A percentile compares a stretch with the other conserved stretches of the same genome.
Evolutionary conservation across 2,797 vertebrate species (phyloP).

Genomic region (Manis crassicaudata): DNA sequence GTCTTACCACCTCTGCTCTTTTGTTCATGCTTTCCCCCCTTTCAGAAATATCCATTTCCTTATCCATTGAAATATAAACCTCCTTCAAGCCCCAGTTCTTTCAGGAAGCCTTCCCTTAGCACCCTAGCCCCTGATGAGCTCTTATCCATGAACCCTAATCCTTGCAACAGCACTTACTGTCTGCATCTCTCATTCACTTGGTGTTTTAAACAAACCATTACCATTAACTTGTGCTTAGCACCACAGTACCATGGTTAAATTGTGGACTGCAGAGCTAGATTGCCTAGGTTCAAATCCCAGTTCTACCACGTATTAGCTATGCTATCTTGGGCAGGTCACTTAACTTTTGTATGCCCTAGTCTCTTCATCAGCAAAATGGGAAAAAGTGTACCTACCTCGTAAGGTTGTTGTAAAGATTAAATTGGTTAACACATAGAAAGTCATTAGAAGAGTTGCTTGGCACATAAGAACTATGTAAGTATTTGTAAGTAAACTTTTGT

Average conservation of each 20-base stretch:
- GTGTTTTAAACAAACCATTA: neutral
- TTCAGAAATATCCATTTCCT: conserved; percentile 1
- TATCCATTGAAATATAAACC: neutral
- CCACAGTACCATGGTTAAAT: neutral
- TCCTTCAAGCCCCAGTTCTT: conserved; percentile 5
- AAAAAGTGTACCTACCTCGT: neutral
- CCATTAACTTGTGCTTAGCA: neutral
- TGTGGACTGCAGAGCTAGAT: neutral
- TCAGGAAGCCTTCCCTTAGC: neutral
- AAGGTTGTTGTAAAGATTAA: conserved; percentile 29
- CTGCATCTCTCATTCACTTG: neutral
- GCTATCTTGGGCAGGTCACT: neutral
- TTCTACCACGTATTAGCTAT: neutral
- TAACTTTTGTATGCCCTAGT: neutral
- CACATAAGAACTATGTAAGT: neutral
- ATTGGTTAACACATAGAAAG: neutral
- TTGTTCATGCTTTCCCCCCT: neutral
- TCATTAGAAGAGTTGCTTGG: neutral
- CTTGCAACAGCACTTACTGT: neutral
- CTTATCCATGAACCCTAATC: neutral
- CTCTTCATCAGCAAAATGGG: neutral
- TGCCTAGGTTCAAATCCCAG: neutral
- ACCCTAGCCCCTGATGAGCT: neutral
- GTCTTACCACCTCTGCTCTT: neutral
- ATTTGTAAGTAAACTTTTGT: neutral